Evolutionary conservation across 1,140 invertebrate genomes (phyloP).

Genomic region (Lasioglossum baleicum): DNA sequence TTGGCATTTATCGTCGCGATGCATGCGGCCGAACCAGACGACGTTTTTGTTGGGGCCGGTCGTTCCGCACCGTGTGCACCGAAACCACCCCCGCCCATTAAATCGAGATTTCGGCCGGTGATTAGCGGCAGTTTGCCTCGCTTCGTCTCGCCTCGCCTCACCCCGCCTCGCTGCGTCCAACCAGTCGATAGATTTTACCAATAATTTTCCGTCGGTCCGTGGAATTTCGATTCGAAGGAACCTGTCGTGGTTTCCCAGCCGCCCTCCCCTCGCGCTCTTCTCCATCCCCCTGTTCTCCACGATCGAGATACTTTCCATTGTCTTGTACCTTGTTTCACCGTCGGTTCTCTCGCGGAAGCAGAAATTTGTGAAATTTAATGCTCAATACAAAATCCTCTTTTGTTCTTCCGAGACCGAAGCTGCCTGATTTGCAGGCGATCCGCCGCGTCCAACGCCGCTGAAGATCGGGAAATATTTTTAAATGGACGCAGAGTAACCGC

Average conservation of each 20-base stretch:
- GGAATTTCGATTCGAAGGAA: conserved; percentile 7
- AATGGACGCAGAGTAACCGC: too few relatives aligned
- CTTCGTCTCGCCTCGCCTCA: conserved; percentile 33
- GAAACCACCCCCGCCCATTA: conserved; percentile 42
- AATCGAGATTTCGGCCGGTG: conserved; percentile 58
- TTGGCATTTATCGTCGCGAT: conserved; percentile 61
- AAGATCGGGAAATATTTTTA: too few relatives aligned
- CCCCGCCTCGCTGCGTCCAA: conserved; percentile 17
- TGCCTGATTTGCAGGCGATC: too few relatives aligned
- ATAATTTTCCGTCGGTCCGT: conserved; percentile 46
- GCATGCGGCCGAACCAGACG: conserved; percentile 49
- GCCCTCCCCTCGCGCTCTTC: not conserved
- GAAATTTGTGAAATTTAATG: not conserved
- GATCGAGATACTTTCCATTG: not conserved
- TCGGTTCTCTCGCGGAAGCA: not conserved
- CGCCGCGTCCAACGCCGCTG: too few relatives aligned
- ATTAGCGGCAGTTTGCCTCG: conserved; percentile 54
- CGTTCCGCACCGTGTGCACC: conserved; percentile 40
- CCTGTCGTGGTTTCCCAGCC: not conserved
- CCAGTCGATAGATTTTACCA: conserved; percentile 39
- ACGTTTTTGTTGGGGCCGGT: conserved; percentile 54
- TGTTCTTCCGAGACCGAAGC: too few relatives aligned
- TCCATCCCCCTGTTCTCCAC: not conserved
- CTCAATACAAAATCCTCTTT: too few relatives aligned
- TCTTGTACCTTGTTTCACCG: too few relatives aligned